These are phyloP conservation scores for Antennarius maculatus DNA, from an alignment of 2,797 vertebrate genomes.

Conservation along the genomic window DNA sequence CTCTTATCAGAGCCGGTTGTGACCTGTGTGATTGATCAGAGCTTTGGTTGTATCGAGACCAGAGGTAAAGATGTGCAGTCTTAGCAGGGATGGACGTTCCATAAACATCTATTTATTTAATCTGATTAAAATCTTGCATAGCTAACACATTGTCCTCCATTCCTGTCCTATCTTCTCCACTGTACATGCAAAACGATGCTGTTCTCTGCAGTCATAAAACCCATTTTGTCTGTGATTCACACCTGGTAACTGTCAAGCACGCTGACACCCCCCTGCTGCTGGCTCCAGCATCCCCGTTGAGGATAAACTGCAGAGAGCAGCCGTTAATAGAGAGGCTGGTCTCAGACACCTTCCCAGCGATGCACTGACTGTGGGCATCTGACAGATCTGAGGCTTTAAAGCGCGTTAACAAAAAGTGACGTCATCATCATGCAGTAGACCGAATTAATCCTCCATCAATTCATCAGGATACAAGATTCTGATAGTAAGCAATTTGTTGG, in stretches of 20 bases:
- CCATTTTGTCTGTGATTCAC: slow-evolving; percentile 26
- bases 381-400: slow-evolving; percentile 10
- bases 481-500: slow-evolving; percentile 27
- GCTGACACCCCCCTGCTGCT: slow-evolving; percentile 19
- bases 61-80: slow-evolving; percentile 15
- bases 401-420: slow-evolving; percentile 21
- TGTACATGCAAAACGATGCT: slow-evolving; percentile 9
- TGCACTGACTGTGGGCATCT: neutral
- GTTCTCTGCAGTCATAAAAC: slow-evolving; percentile 5
- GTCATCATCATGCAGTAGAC: slow-evolving; percentile 16
- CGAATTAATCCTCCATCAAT: slow-evolving; percentile 17
- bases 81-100: slow-evolving; percentile 3
- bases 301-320: slow-evolving; percentile 5
- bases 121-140: slow-evolving; percentile 4
- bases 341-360: slow-evolving; percentile 2
- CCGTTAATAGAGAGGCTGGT: slow-evolving; percentile 8
- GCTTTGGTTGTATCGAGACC: slow-evolving; percentile 3
- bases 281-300: slow-evolving; percentile 16
- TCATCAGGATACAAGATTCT: slow-evolving; percentile 17
- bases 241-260: slow-evolving; percentile 10
- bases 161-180: neutral
- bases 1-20: slow-evolving; percentile 43
- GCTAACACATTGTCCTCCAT: slow-evolving; percentile 1
- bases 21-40: slow-evolving; percentile 7
- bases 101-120: slow-evolving; percentile 8